Conservation (phyloP, 2,113 vertebrate genomes). For the Pachycephala philippinensis region DNA sequence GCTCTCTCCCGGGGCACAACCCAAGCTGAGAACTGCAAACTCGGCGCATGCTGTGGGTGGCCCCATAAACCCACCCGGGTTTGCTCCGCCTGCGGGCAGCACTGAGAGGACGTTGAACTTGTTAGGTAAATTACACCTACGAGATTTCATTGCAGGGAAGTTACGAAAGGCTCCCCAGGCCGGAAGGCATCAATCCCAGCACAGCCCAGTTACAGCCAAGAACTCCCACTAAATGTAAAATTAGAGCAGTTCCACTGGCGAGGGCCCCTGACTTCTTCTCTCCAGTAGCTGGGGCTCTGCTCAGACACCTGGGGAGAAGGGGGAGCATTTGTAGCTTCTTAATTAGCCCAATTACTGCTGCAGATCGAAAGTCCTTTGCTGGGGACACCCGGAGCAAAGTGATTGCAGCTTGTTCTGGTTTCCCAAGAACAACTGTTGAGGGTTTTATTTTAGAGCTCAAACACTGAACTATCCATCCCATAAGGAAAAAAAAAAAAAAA, state of each 20-base stretch:
- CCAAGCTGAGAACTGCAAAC: neutral
- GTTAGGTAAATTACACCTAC: neutral
- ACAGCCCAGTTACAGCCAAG: neutral
- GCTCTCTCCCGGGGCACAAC: neutral
- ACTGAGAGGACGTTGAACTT: neutral
- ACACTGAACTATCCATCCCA: neutral
- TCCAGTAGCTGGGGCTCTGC: neutral
- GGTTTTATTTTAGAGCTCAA: neutral
- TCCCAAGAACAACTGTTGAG: neutral
- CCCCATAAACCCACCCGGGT: rapidly evolving
- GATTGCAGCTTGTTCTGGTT: neutral
- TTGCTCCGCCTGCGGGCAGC: neutral
- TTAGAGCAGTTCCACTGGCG: neutral
- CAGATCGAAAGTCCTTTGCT: neutral
- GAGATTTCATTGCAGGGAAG: neutral
- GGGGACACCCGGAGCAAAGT: neutral
- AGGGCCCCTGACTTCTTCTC: neutral
- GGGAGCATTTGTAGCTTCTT: neutral
- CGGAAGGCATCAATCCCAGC: neutral
- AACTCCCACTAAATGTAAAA: neutral
- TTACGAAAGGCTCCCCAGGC: neutral
- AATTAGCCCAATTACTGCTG: neutral
- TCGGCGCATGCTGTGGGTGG: rapidly evolving
- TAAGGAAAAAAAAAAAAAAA: neutral
- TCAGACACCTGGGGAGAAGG: neutral